phyloP scores from a whole-genome alignment of 2,888 invertebrate genomes.

The Nemotelus pantherinus region DNA sequence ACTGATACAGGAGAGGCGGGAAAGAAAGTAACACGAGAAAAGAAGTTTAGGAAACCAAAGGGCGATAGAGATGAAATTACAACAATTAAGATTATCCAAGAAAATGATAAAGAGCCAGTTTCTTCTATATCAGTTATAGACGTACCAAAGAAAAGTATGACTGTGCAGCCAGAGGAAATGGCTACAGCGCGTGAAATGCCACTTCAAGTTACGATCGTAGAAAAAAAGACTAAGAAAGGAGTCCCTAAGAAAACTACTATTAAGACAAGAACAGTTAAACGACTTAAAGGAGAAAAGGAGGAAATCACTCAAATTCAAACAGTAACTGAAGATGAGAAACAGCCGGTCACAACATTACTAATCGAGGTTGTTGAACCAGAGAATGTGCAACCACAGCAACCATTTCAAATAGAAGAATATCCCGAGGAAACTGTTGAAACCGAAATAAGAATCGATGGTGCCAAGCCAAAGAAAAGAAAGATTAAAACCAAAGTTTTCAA shows the following conservation, averaged over 20 bases:
- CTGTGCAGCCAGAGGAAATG: constrained; percentile 40
- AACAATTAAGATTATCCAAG: constrained; percentile 65
- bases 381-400: constrained; percentile 34
- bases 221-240: constrained; percentile 59
- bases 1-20: constrained; percentile 28
- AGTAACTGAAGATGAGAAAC: constrained; percentile 59
- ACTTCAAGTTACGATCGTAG: constrained; percentile 60
- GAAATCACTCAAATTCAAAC: constrained; percentile 64
- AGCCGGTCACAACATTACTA: constrained; percentile 59
- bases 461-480: constrained; percentile 56
- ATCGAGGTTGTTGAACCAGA: constrained; percentile 56
- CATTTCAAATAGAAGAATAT: constrained; percentile 56
- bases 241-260: constrained; percentile 58
- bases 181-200: constrained; percentile 55
- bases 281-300: constrained; percentile 61
- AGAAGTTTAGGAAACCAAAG: constrained; percentile 63
- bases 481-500: constrained; percentile 60
- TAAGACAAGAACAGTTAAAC: constrained; percentile 62
- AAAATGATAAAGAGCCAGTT: constrained; percentile 63
- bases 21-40: constrained; percentile 57
- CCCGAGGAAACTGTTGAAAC: constrained; percentile 60
- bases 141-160: constrained; percentile 52
- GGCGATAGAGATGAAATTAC: constrained; percentile 64
- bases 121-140: constrained; percentile 58
- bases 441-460: constrained; percentile 59